A percentile compares a stretch with the other conserved stretches of the same genome.
Conservation (phyloP, 2,113 vertebrate genomes). For the Nasalis larvatus region DNA sequence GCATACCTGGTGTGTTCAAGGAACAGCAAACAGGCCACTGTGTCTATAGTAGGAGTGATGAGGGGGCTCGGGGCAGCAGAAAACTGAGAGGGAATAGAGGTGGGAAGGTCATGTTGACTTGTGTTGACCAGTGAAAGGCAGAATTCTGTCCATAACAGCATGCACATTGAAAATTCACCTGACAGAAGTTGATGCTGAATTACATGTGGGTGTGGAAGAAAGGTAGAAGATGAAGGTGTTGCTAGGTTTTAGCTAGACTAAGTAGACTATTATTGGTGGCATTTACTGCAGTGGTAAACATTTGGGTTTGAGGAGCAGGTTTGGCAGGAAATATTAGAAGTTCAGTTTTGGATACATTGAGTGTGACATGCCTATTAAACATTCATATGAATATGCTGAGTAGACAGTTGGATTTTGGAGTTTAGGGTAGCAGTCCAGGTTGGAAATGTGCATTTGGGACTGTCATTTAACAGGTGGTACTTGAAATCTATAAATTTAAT, state of each 20-base stretch:
- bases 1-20: not conserved
- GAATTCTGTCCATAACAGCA: not conserved
- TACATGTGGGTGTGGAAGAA: not conserved
- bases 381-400: not conserved
- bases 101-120: not conserved
- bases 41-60: not conserved
- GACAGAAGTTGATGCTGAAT: not conserved
- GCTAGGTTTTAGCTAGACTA: not conserved
- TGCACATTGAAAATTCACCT: not conserved
- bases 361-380: not conserved
- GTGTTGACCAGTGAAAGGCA: not conserved
- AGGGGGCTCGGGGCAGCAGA: not conserved
- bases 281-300: not conserved
- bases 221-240: not conserved
- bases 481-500: not conserved
- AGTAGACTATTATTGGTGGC: not conserved
- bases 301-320: not conserved
- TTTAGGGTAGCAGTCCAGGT: not conserved
- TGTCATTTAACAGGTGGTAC: not conserved
- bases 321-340: not conserved
- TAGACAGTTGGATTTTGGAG: not conserved
- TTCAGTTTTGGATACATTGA: not conserved
- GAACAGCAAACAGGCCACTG: not conserved
- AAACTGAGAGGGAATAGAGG: not conserved
- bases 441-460: not conserved